Conservation (phyloP, 2,113 vertebrate species). For the Urocitellus parryii region DNA sequence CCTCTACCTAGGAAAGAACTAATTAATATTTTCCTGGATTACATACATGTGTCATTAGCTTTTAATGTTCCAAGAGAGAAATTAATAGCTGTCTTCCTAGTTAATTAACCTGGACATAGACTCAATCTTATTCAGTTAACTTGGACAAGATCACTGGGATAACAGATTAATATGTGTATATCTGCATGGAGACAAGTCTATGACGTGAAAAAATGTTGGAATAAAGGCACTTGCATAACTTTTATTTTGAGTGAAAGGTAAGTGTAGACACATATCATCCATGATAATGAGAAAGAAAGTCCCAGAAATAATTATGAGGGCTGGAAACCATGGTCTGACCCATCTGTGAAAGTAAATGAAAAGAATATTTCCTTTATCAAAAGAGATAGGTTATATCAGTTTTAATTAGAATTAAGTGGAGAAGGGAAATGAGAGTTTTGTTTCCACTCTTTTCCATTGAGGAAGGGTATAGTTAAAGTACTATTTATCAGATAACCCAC, state of each 20-base stretch:
- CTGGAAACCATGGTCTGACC: background rate
- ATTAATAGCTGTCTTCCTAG: background rate
- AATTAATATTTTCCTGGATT: background rate
- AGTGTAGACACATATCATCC: background rate
- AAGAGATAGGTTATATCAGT: background rate
- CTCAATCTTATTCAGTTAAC: background rate
- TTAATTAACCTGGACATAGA: background rate
- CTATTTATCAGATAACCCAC: background rate
- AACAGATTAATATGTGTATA: background rate
- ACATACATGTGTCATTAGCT: background rate
- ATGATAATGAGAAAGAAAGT: background rate
- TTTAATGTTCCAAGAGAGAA: background rate
- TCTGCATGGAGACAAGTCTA: background rate
- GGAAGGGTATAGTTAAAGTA: background rate
- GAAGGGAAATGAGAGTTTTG: background rate
- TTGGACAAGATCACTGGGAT: background rate
- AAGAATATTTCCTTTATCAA: constrained; percentile 18
- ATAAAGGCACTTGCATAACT: background rate
- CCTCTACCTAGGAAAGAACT: background rate
- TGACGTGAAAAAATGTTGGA: background rate
- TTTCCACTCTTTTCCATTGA: background rate
- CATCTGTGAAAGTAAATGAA: background rate
- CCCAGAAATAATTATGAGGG: background rate
- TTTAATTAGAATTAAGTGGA: background rate
- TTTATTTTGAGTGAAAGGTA: background rate